Conservation (phyloP, 2,888 invertebrate species). For the Hydroisotoma schaefferi region DNA sequence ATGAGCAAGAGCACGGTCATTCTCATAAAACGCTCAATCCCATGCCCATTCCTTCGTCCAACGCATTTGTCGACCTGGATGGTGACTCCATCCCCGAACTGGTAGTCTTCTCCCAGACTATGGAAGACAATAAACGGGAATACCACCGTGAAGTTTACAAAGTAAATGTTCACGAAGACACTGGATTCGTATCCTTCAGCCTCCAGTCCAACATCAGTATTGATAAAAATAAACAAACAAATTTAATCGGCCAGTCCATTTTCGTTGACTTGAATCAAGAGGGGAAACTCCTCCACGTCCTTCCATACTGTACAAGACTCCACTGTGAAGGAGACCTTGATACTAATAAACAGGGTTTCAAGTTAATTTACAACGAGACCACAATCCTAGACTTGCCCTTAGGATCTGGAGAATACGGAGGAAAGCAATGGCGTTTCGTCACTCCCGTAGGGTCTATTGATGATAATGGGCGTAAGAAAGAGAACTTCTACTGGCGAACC, state of each 20-base stretch:
- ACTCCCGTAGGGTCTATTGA: slow-evolving; percentile 51
- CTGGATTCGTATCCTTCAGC: neutral
- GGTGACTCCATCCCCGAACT: slow-evolving; percentile 41
- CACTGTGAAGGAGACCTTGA: slow-evolving; percentile 57
- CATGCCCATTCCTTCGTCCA: slow-evolving; percentile 30
- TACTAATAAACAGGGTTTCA: slow-evolving; percentile 58
- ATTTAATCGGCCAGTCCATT: slow-evolving; percentile 67
- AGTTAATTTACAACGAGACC: slow-evolving; percentile 17
- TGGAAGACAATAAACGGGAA: too few species aligned
- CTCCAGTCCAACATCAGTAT: slow-evolving; percentile 4
- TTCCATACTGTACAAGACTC: slow-evolving; percentile 73
- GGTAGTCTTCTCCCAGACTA: slow-evolving; percentile 19
- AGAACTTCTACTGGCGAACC: slow-evolving; percentile 61
- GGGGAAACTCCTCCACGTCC: slow-evolving; percentile 73
- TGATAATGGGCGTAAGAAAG: slow-evolving; percentile 47
- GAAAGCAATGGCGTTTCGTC: slow-evolving; percentile 66
- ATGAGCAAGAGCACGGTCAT: too few species aligned
- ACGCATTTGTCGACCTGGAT: slow-evolving; percentile 39
- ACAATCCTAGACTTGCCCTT: slow-evolving; percentile 8
- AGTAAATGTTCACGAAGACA: slow-evolving; percentile 1
- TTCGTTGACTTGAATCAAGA: slow-evolving; percentile 83
- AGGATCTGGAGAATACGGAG: slow-evolving; percentile 38
- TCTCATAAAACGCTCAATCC: slow-evolving; percentile 20
- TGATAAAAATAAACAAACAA: neutral
- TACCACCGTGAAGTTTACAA: slow-evolving; percentile 16